Evolutionary conservation across 2,797 vertebrate genomes (phyloP), one percentile per base, ranked within the genome.

Genomic region (Micromesistius poutassou): DNA sequence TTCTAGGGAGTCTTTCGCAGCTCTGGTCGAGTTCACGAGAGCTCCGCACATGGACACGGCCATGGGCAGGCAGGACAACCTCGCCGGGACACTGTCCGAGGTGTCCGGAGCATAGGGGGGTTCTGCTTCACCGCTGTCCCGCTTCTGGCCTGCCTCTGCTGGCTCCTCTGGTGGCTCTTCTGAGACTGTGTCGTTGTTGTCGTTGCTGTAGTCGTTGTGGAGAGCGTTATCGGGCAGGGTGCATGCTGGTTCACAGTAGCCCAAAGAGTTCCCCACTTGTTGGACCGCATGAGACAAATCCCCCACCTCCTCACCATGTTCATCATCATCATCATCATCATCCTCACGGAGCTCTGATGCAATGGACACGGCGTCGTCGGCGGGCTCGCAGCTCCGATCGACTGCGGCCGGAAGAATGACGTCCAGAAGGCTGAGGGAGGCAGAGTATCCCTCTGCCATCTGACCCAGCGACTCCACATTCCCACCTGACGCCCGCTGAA

Each of bases 41-140:
- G 94, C 94, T 42, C 91, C 91, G 85, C 95, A 95, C 77, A 94
- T 82, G 75, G 95, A 95, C 72, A 93, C 93, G 31, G 94, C 90
- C 50, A 93, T 78, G 7, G 95, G 93, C 77, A 96, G 88, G 86
- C 93, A 95, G 0, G 95, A 94, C 31, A 95, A 79, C 0, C 93
- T 75, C 5, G 71, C 90, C 0, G 89, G 77, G n/a, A 93, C 89
- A 1, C 75, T 73, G 74, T 89, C 87, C 62, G 90, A 46, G 4
- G 80, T 1, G 66, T 68, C 62, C 0, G 38, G 6, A 62, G 71
- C 31, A 1, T 22, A 55, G 1, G 66, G 42, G 30, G 77, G n/a
- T 70, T 83, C 80, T 5, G 71, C 66, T 30, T 84, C 83, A 4
- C 5, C 40, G 28, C 72, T 9, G 22, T 76, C 82, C 0, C 71